Base-by-base conservation (phyloP, 2,113 vertebrate species). In the Trochalopteron elliotii region DNA sequence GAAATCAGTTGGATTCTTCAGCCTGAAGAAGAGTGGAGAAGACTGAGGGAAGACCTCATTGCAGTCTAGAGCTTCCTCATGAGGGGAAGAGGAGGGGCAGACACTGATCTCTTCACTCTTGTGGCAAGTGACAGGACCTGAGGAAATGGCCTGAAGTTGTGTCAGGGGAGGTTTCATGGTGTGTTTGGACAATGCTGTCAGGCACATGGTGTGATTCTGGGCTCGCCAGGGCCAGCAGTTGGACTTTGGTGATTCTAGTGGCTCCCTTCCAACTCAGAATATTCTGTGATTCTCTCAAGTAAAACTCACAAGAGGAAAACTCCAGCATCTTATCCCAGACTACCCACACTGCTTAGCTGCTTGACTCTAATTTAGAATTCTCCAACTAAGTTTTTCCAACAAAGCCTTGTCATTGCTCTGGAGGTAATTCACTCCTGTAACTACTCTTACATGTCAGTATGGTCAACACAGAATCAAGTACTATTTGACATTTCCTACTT, bases 381-480 rank as follows among this genome's bases (percentile, higher is more conserved):
- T 55, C 14, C 21, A 44, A 50, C 19, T 45, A 53, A 39, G 4
- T 33, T 64, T 72, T 82, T 78, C 28, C 13, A 35, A 27, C 6
- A 64, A 89, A 60, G 3, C 7, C 3, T 61, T 0, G 0, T 4
- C 20, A 8, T 68, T 47, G 3, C 45, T 89, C 35, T 44, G 55
- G n/a, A 69, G 44, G 21, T 17, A 44, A 31, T 57, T 82, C 9
- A 31, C 16, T 50, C 3, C 11, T 42, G 7, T 70, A 23, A 28
- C 7, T 14, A n/a, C 9, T 37, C 5, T 82, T 74, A 27, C 49
- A 55, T 53, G 2, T 13, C 27, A 33, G 3, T 56, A 60, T 27
- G 19, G 28, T 60, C 13, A 64, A 45, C 30, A 59, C 4, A 55
- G 18, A 68, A 45, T 28, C 15, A 57, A 33, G 33, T 19, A 47